These are phyloP conservation scores for Mesoclemmys tuberculata DNA, from an alignment of 2,113 vertebrate genomes.

Conservation along the genomic window DNA sequence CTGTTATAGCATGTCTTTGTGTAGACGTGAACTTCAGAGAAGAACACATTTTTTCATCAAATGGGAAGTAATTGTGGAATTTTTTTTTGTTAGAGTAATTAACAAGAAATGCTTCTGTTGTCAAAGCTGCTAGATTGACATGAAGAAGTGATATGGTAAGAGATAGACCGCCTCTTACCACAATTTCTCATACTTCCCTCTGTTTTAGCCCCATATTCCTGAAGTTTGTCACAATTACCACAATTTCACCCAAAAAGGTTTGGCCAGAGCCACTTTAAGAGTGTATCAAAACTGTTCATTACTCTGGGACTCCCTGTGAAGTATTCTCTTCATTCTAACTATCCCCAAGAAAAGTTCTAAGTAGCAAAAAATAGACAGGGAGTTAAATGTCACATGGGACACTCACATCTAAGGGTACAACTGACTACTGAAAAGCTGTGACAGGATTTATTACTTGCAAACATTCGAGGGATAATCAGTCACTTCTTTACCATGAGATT, in stretches of 20 bases:
- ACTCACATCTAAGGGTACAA: neutral
- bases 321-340: neutral
- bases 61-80: neutral
- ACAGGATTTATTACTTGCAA: neutral
- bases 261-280: neutral
- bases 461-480: neutral
- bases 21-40: neutral
- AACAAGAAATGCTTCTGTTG: neutral
- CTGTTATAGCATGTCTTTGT: neutral
- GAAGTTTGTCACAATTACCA: neutral
- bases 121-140: neutral
- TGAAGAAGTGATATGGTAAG: neutral
- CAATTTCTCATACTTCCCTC: neutral
- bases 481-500: neutral
- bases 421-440: neutral
- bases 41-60: neutral
- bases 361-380: neutral
- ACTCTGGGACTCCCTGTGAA: neutral
- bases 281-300: neutral
- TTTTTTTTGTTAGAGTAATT: neutral
- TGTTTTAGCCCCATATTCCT: neutral
- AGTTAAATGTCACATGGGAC: neutral
- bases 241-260: neutral
- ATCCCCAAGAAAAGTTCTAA: neutral
- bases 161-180: neutral